A percentile compares a stretch with the other conserved stretches of the same genome.
Conservation (phyloP, 2,888 invertebrate genomes). For the Imbricaverruca yamaguchii region DNA sequence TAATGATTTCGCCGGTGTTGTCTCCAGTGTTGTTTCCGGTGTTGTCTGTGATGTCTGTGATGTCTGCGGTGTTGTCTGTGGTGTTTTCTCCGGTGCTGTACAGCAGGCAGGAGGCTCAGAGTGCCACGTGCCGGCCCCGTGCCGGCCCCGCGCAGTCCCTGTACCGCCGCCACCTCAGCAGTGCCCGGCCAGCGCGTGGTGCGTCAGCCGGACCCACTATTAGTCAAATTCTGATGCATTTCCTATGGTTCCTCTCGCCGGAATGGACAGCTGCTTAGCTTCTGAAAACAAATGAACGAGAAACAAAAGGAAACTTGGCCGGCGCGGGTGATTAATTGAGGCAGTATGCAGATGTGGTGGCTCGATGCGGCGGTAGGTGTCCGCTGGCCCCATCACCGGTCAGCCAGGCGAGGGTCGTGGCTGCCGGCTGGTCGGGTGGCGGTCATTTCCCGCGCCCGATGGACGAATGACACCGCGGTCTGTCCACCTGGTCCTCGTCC, state of each 20-base stretch:
- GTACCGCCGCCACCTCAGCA: no score
- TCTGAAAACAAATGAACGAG: constrained; percentile 17
- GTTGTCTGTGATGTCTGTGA: no score
- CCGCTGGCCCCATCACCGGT: no score
- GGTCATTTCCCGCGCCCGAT: background rate
- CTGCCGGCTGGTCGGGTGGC: background rate
- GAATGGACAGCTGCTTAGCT: constrained; percentile 19
- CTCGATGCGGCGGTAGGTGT: background rate
- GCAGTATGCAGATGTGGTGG: background rate
- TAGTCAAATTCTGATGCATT: constrained; percentile 20
- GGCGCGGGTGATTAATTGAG: background rate
- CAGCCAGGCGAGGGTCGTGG: background rate
- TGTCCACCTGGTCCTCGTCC: background rate
- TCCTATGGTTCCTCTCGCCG: constrained; percentile 16
- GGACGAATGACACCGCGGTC: background rate
- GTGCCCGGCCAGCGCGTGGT: no score
- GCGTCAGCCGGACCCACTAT: background rate
- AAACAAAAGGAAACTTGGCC: constrained; percentile 17
- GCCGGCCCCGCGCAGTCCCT: no score
- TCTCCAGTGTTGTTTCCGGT: no score
- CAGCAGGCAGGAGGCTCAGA: no score
- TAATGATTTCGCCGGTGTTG: no score
- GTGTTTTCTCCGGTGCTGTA: no score
- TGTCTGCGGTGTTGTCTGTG: no score
- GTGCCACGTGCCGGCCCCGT: no score